Evolutionary conservation across 2,888 invertebrate species (phyloP).

Genomic region (Aphrophora alni): DNA sequence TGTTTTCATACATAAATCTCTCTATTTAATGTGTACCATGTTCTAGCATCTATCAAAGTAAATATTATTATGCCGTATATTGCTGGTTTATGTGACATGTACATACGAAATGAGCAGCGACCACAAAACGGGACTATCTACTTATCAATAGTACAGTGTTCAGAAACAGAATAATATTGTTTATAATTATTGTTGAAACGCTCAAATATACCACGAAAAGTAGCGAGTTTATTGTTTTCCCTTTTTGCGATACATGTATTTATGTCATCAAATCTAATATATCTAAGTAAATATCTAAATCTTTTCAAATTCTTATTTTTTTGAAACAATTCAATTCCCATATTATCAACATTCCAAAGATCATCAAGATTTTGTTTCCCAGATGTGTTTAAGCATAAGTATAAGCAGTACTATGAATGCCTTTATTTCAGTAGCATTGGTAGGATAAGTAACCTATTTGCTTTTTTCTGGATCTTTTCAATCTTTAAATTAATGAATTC

Average conservation of each 20-base stretch:
- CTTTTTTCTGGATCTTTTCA: too few species aligned
- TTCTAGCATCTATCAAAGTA: background rate
- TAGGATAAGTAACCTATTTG: too few species aligned
- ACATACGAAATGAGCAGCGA: background rate
- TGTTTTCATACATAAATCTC: background rate
- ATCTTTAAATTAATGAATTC: too few species aligned
- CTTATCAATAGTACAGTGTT: background rate
- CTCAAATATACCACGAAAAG: background rate
- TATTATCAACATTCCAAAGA: background rate
- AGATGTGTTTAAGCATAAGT: too few species aligned
- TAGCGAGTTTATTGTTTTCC: background rate
- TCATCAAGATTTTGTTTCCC: background rate
- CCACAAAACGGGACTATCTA: background rate
- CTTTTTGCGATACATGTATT: background rate
- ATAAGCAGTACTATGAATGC: too few species aligned
- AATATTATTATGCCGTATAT: background rate
- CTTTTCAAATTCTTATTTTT: background rate
- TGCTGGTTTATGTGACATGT: too few species aligned
- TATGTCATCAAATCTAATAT: background rate
- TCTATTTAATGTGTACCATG: background rate
- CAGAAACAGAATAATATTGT: background rate
- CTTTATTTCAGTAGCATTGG: too few species aligned
- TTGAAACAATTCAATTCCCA: background rate
- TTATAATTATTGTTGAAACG: background rate
- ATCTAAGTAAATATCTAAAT: background rate